Evolutionary conservation across 1,140 invertebrate genomes (phyloP).

Genomic region (Neoseiulus cucumeris): DNA sequence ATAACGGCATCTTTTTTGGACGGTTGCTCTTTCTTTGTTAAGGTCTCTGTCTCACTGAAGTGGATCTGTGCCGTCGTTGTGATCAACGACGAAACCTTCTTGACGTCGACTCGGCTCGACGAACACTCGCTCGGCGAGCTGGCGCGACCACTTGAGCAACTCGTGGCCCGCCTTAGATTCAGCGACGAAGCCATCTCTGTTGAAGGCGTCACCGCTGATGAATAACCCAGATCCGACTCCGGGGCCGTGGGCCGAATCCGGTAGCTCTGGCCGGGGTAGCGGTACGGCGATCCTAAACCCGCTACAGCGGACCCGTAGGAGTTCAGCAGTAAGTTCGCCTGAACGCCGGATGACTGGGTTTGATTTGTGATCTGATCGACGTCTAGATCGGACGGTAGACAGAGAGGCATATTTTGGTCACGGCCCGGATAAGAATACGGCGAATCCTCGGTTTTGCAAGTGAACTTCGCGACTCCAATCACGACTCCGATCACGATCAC

Average conservation of each 20-base stretch:
- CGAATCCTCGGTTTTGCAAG: neutral
- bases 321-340: neutral
- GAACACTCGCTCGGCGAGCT: neutral
- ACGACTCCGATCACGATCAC: neutral
- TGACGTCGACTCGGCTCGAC: neutral
- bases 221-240: neutral
- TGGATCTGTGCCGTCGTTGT: slow-evolving; percentile 7
- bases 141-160: neutral
- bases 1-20: too few species aligned
- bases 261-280: neutral
- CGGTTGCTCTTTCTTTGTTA: too few species aligned
- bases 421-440: neutral
- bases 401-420: neutral
- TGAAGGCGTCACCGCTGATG: neutral
- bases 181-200: neutral
- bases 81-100: neutral
- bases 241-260: neutral
- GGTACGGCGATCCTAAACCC: neutral
- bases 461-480: neutral
- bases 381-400: neutral
- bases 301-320: neutral
- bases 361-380: neutral
- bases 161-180: neutral
- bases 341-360: neutral
- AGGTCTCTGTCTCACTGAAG: neutral